Percentiles rank a stretch among this genome's conserved stretches.
Evolutionary conservation across 2,797 vertebrate species (phyloP).

Genomic region (Stomatorhinus walkeri): DNA sequence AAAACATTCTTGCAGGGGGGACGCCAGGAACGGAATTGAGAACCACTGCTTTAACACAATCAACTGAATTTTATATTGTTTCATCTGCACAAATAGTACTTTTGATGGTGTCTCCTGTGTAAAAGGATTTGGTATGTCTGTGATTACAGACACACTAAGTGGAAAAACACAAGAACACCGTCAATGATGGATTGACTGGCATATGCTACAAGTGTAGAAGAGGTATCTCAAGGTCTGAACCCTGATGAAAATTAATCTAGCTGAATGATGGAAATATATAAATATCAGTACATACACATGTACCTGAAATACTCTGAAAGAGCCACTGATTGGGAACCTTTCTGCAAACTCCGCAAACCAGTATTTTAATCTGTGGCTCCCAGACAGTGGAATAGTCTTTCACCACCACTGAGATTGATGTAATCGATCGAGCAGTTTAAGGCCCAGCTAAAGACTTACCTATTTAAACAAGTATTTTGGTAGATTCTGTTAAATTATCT

Average conservation of each 20-base stretch:
- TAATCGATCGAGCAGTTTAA: not conserved
- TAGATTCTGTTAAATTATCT: not conserved
- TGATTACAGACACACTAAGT: not conserved
- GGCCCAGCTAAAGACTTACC: not conserved
- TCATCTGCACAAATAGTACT: not conserved
- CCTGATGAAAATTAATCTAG: not conserved
- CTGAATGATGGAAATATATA: not conserved
- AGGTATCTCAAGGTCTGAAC: not conserved
- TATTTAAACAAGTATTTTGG: not conserved
- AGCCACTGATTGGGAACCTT: not conserved
- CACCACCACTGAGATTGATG: not conserved
- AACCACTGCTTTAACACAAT: no score
- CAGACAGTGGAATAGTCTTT: not conserved
- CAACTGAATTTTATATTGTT: not conserved
- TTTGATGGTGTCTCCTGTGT: not conserved
- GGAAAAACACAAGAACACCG: not conserved
- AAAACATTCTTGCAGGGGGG: no score
- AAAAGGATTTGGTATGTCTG: not conserved
- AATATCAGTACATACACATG: not conserved
- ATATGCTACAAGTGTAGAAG: not conserved
- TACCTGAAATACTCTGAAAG: not conserved
- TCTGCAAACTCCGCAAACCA: not conserved
- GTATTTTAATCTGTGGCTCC: not conserved
- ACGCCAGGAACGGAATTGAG: no score
- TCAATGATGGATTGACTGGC: not conserved